Evolutionary conservation across 2,797 vertebrate species (phyloP).

Genomic region (Apogon talboti): DNA sequence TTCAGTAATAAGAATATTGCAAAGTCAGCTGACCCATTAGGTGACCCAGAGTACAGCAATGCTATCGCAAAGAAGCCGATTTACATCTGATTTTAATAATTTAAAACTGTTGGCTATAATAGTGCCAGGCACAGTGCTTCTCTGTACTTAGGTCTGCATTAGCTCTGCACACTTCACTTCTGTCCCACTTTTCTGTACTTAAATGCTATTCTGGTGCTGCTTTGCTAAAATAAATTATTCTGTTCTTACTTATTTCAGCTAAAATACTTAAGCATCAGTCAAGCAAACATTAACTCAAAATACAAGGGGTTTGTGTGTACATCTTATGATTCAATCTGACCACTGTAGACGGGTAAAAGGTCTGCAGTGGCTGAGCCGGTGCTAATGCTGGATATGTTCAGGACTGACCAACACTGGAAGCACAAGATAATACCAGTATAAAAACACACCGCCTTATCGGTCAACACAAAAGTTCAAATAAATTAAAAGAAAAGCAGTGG

Average conservation of each 20-base stretch:
- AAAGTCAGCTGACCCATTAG: neutral
- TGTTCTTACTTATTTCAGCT: slow-evolving; percentile 11
- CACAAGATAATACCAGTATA: slow-evolving; percentile 18
- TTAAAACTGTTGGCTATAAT: neutral
- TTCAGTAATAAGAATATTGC: neutral
- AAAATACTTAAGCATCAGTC: slow-evolving; percentile 11
- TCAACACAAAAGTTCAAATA: slow-evolving; percentile 27
- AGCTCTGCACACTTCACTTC: neutral
- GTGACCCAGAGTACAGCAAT: neutral
- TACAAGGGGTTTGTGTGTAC: slow-evolving; percentile 12
- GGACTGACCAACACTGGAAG: slow-evolving; percentile 1
- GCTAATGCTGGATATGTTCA: slow-evolving; percentile 26
- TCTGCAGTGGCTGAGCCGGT: slow-evolving; percentile 17
- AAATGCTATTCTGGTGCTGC: slow-evolving; percentile 1
- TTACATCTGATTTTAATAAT: no score
- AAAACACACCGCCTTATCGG: no score
- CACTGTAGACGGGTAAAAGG: no score
- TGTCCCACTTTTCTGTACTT: slow-evolving; percentile 12
- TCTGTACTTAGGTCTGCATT: neutral
- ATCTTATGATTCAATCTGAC: slow-evolving; percentile 17
- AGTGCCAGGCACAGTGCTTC: neutral
- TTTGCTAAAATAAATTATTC: slow-evolving; percentile 12
- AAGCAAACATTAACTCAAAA: slow-evolving; percentile 24
- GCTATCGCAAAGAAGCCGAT: neutral
- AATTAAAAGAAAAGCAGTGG: slow-evolving; percentile 25